Evolutionary conservation across 2,113 vertebrate genomes (phyloP).

Genomic region (Cyanoramphus novaezelandiae): DNA sequence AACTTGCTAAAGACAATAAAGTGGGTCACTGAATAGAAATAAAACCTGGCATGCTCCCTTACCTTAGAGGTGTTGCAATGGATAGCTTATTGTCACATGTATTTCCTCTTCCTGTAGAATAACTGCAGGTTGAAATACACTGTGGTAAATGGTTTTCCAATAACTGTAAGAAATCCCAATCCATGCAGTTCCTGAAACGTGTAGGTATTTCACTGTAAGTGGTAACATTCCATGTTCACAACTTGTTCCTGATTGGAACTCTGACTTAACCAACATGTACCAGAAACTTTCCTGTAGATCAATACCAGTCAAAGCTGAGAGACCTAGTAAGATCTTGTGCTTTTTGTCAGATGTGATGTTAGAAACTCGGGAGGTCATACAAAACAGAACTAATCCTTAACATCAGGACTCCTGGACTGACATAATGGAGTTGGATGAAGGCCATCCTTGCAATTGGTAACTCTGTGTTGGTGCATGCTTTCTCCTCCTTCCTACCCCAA

Average conservation of each 20-base stretch:
- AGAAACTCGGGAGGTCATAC: neutral
- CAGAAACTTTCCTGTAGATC: neutral
- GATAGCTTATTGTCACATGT: neutral
- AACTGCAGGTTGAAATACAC: neutral
- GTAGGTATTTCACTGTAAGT: neutral
- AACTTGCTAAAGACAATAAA: neutral
- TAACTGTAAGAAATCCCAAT: neutral
- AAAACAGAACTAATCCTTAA: conserved; percentile 53
- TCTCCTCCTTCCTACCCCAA: neutral
- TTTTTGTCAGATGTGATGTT: conserved; percentile 25
- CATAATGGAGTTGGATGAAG: conserved; percentile 10
- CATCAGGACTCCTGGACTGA: conserved; percentile 19
- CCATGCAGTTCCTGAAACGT: neutral
- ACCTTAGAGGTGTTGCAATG: neutral
- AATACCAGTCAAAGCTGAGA: neutral
- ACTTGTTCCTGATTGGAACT: neutral
- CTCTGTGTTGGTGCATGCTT: neutral
- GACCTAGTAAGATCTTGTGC: neutral
- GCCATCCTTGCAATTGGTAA: neutral
- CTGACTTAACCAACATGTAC: neutral
- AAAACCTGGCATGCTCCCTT: neutral
- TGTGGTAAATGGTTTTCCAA: neutral
- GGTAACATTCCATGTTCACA: neutral
- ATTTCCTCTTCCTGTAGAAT: neutral
- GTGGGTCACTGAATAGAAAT: neutral